Base-by-base conservation (phyloP, 2,888 invertebrate genomes). In the Kuschelorhynchus macadamiae region DNA sequence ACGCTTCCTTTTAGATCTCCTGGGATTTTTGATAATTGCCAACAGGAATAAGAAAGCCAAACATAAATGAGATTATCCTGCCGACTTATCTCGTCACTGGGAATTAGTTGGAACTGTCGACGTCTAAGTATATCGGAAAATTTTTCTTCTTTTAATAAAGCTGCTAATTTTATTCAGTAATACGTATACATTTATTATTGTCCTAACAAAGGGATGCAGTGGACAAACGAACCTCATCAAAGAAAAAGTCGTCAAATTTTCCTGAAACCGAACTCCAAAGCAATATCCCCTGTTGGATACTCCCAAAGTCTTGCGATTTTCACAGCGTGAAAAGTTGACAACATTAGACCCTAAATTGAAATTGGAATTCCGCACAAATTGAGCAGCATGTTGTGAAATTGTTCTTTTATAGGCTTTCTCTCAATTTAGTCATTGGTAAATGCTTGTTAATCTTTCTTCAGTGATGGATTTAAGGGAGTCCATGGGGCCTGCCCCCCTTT, bases 361-460 rank as follows among this genome's bases (percentile, higher is more conserved):
- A 67, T 67, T 67, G 67, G 67, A 61, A 67, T 67, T 67, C 67
- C 62, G 32, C 20, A 33, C 62, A 61, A 67, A 67, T 67, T 61
- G 61, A 56, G 42, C 55, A 67, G 47, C 25, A 46, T 46, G 21
- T 36, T 4, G 20, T 17, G 12, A 36, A 36, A 36, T 20, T 21
- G 20, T 20, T 47, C 9, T 11, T 21, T 47, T 47, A 21, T 2
- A 47, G 47, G 47, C 47, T 20, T 47, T 3, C 8, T 9, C 47
- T 21, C n/a, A 12, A 5, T 41, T n/a, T 41, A 8, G n/a, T 41
- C n/a, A n/a, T 12, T 41, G 4, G n/a, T 41, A 5, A n/a, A 41
- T 30, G 30, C 30, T 30, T 9, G 30, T 4, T 30, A 30, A 4
- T 30, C 30, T 9, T 30, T 7, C 5, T 30, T 7, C 30, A 30